Percentiles rank a stretch among this genome's conserved stretches.
phyloP scores from a whole-genome alignment of 2,113 vertebrate species.

The Rhadina sibilatrix region DNA sequence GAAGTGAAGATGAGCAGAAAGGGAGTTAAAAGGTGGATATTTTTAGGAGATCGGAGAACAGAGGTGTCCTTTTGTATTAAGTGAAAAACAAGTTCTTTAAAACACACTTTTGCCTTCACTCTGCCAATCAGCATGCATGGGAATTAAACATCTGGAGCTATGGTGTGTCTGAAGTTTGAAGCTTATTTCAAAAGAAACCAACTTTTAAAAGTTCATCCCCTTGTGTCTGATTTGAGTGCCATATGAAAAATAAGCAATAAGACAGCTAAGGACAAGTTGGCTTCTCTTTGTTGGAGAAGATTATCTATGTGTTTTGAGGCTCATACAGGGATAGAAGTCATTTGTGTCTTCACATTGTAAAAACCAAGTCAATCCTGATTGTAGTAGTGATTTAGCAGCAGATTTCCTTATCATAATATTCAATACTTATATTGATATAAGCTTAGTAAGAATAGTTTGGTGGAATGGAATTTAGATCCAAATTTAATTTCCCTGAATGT shows the following conservation, averaged over 20 bases:
- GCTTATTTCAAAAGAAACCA: not conserved
- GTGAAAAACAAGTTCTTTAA: not conserved
- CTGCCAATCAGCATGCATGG: not conserved
- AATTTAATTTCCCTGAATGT: not conserved
- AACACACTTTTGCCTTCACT: not conserved
- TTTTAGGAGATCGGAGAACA: not conserved
- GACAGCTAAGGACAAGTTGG: not conserved
- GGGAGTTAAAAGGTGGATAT: not conserved
- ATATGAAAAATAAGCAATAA: not conserved
- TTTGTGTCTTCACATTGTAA: not conserved
- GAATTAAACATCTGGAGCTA: slow-evolving; percentile 21
- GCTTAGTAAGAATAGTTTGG: not conserved
- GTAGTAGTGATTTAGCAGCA: not conserved
- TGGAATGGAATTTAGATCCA: not conserved
- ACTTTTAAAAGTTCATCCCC: not conserved
- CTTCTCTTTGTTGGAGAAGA: not conserved
- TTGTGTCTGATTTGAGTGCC: not conserved
- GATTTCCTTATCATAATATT: slow-evolving; percentile 7
- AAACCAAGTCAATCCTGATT: not conserved
- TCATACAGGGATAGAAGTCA: not conserved
- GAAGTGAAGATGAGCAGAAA: not conserved
- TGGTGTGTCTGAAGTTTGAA: not conserved
- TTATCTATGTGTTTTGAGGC: not conserved
- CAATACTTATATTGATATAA: not conserved
- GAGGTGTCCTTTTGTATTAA: not conserved